Evolutionary conservation across 2,113 vertebrate species (phyloP).

Genomic region (Urocynchramus pylzowi): DNA sequence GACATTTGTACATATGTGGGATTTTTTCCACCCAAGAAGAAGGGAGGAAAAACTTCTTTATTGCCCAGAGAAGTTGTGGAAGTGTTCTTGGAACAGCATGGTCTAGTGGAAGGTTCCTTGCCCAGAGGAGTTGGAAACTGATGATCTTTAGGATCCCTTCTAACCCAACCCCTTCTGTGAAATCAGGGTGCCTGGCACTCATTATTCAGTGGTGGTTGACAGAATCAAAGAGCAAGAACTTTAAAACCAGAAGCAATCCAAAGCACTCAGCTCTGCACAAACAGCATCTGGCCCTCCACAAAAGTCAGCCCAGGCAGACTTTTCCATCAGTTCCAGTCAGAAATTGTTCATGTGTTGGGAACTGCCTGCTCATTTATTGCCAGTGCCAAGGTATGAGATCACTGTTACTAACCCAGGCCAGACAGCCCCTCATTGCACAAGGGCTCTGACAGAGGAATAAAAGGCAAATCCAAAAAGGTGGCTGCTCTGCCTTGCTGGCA

Average conservation of each 20-base stretch:
- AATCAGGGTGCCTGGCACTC: neutral
- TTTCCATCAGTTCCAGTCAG: neutral
- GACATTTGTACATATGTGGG: neutral
- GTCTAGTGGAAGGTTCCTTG: neutral
- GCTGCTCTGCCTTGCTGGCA: fast-evolving
- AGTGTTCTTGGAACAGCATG: neutral
- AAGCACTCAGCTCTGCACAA: neutral
- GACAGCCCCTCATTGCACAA: neutral
- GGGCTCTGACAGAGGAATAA: neutral
- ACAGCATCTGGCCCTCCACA: neutral
- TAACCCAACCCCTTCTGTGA: neutral
- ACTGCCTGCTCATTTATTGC: neutral
- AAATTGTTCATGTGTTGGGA: neutral
- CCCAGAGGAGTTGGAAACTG: neutral
- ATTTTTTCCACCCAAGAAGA: neutral
- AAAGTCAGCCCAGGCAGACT: neutral
- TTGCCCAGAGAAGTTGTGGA: neutral
- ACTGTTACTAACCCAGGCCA: neutral
- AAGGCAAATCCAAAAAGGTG: neutral
- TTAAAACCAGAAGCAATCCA: neutral
- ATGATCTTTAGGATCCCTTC: neutral
- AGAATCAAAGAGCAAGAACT: neutral
- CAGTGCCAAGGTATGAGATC: neutral
- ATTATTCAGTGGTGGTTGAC: neutral
- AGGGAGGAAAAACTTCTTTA: neutral